Base-by-base conservation (phyloP, 2,113 vertebrate genomes). In the Rhombomys opimus region DNA sequence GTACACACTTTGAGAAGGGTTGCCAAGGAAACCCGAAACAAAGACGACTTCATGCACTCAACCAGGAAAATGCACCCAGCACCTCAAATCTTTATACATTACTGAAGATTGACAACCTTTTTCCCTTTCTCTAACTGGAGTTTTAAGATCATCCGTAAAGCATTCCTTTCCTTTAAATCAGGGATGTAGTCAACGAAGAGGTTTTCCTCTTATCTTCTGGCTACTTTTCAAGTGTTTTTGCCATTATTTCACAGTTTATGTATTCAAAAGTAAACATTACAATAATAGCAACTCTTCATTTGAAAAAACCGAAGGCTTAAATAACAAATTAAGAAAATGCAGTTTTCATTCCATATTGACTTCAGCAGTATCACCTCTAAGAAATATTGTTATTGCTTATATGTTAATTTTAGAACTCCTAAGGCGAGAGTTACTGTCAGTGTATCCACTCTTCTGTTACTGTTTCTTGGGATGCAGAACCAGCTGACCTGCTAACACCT, bases 21-120 rank as follows among this genome's bases (percentile, higher is more conserved):
- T 98, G 91, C 98, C 97, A 98, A 98, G 98, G 98, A 99, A 98
- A 98, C 98, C 75, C 85, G 94, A 98, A 98, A 95, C 95, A 98
- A 97, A 95, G 97, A 89, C 7, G 59, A 97, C 92, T 98, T 93
- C 94, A 93, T 93, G 15, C 13, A 97, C 97, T 96, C 76, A 97
- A 94, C 86, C 70, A 96, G 97, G 96, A 97, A 98, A 98, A 97
- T 82, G 57, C 95, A 97, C 94, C 97, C 96, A 98, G 96, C 82
- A 88, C 94, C 94, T 96, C 96, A 90, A 73, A 89, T 95, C 90
- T 97, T 98, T 95, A 87, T 97, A 91, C 80, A 94, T 96, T 96
- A 94, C 73, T 73, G 68, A n/a, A 18, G 87, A 95, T 93, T 96
- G 96, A 88, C 93, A 94, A 63, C 91, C 95, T 89, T 65, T 76